A percentile compares a stretch with the other conserved stretches of the same genome.
Evolutionary conservation across 2,113 vertebrate species (phyloP).

Genomic region (Strix uralensis): DNA sequence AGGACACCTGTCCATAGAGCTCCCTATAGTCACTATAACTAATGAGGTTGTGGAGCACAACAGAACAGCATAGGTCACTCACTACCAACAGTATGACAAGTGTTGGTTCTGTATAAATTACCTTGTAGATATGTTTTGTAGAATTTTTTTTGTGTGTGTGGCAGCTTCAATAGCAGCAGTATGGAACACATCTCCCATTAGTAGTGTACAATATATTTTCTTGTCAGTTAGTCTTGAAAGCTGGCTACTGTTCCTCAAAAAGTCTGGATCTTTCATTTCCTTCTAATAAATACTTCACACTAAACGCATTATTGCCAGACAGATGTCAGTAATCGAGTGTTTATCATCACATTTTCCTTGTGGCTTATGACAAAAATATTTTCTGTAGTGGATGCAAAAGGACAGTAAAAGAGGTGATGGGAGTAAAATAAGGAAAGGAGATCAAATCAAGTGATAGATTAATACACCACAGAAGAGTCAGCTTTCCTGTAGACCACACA

Average conservation of each 20-base stretch:
- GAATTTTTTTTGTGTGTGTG: constrained; percentile 66
- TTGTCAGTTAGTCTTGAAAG: constrained; percentile 70
- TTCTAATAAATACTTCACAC: constrained; percentile 64
- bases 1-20: constrained; percentile 58
- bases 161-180: constrained; percentile 30
- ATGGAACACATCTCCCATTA: constrained; percentile 58
- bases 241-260: constrained; percentile 21
- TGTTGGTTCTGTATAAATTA: constrained; percentile 48
- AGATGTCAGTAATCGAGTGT: constrained; percentile 28
- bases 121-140: constrained; percentile 48
- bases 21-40: constrained; percentile 44
- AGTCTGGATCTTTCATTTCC: constrained; percentile 55
- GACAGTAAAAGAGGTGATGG: neutral
- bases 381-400: neutral
- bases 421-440: neutral
- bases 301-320: constrained; percentile 38
- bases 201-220: constrained; percentile 53
- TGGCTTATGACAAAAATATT: constrained; percentile 1
- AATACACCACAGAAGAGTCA: neutral
- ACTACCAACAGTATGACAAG: constrained; percentile 44
- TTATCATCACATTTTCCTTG: constrained; percentile 33
- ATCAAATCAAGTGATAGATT: neutral
- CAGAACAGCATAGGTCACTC: constrained; percentile 46
- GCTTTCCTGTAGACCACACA: neutral
- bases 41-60: constrained; percentile 51